Evolutionary conservation across 2,888 invertebrate genomes (phyloP), one percentile per base, ranked within the genome.

Genomic region (Octonoba sinensis): DNA sequence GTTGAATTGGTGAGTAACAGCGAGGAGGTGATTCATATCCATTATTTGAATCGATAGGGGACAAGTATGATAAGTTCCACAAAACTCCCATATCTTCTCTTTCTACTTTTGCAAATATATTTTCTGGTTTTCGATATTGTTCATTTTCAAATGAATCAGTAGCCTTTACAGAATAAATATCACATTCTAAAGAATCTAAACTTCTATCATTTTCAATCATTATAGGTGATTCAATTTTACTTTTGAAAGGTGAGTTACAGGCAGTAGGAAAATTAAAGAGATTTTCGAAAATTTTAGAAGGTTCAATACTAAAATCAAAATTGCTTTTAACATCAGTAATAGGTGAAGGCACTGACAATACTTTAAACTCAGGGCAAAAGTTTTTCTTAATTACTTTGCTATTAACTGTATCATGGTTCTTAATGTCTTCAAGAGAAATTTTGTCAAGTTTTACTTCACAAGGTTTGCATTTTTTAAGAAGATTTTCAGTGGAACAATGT

Each of bases 31-130:
- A 46, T 44, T 36, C 36, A 20, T 36, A 12, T 1, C 15, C 24
- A 56, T 16, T 18, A n/a, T 57, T 46, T 44, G n/a, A 8, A 27
- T 20, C 16, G 1, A 22, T 27, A 15, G 69, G 69, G 13, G 69
- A 69, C n/a, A 69, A 69, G 24, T 54, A 69, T n/a, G 69, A 13
- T 16, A 69, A 44, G 11, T 69, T 69, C 69, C 69, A 69, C 13
- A 69, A 24, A 20, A 57, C 57, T 16, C 57, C 69, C 57, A 57
- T 69, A 27, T 57, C 65, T 1, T 65, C 49, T 24, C 65, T 47
- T 49, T 65, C 65, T 24, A 65, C 49, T 18, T 20, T 54, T 8
- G 54, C n/a, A 54, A 54, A 54, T n/a, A 54, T 12, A 8, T 54
- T 20, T 18, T 20, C 20, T n/a, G 54, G 54, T 54, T n/a, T 54